Base-by-base conservation (phyloP, 1,140 invertebrate species). In the Aporrectodea caliginosa region DNA sequence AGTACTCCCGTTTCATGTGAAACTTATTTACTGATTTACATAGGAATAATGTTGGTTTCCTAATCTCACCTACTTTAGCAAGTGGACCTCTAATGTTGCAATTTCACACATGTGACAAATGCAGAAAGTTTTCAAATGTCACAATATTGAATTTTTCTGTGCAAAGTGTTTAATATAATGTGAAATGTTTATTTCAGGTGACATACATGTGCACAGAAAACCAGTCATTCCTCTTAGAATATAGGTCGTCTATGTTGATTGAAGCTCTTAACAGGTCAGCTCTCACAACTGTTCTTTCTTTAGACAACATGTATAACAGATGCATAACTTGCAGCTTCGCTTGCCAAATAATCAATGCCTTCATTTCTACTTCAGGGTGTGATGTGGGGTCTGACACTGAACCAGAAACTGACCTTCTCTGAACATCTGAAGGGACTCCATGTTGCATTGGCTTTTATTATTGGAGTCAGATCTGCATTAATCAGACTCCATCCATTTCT, bases 131-230 rank as follows among this genome's bases (percentile, higher is more conserved):
- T n/a, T n/a, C n/a, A n/a, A n/a, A n/a, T n/a, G n/a, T n/a, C 43
- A 12, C 6, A 58, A 43, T 33, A 78, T 75, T 34, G 35, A 1
- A 76, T 68, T 1, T 80, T 2, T 35, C 82, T 84, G 84, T 84
- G 83, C 76, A 79, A 79, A n/a, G n/a, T n/a, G n/a, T n/a, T n/a
- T n/a, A n/a, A n/a, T n/a, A n/a, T n/a, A n/a, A n/a, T n/a, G n/a
- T n/a, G n/a, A n/a, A n/a, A n/a, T n/a, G n/a, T n/a, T n/a, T n/a
- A n/a, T 87, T 86, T 29, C 88, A 95, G 94, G 93, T 98, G 72
- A 97, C 95, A 27, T 93, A 95, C 87, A 93, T 95, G 89, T 97
- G 98, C 88, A 92, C 94, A 89, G 94, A 96, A 84, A 98, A 98
- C 89, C 96, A 97, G 90, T 90, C 91, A 76, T 97, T 98, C 89